Evolutionary conservation across 2,113 vertebrate genomes (phyloP), one percentile per base, ranked within the genome.

Genomic region (Mastomys coucha): DNA sequence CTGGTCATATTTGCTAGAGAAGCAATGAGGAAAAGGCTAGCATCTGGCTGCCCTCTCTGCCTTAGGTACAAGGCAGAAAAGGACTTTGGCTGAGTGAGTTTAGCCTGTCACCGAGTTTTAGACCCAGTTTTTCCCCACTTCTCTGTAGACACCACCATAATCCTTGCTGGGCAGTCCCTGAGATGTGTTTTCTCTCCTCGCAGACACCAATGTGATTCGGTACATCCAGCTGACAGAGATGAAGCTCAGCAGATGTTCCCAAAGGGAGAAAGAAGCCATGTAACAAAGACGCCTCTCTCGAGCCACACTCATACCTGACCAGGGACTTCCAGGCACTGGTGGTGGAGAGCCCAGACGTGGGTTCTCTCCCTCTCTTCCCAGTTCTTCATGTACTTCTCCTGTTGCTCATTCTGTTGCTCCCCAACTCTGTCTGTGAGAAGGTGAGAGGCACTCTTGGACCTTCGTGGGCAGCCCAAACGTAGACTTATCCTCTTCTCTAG

Each of bases 151-250:
- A 22, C 33, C 24, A 22, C 28, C 2, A 12, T 14, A 20, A 12
- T 26, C 76, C 36, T 63, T 14, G 11, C 13, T n/a, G 16, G 14
- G 22, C 53, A 39, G 14, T 45, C 26, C 36, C 96, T 94, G 0
- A 7, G 95, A 53, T 89, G 17, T 96, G 76, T 97, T 75, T 81
- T 98, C 94, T 98, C 93, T 98, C 96, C 81, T 94, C 97, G 42
- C 99, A 99, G 99, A 99, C 98, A 99, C 99, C 98, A 99, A 99
- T 51, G 99, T 99, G 97, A 99, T 99, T 98, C 99, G 99, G 97
- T 99, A 99, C 91, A 99, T 99, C 98, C 99, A 99, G 98, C 99
- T 99, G 99, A 99, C 99, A 49, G 99, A 99, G 98, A 99, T 99
- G 99, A 99, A 99, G 98, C 99, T 99, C 97, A 99, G 99, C 97